Evolutionary conservation across 2,113 vertebrate species (phyloP).

Genomic region (Cepphus grylle): DNA sequence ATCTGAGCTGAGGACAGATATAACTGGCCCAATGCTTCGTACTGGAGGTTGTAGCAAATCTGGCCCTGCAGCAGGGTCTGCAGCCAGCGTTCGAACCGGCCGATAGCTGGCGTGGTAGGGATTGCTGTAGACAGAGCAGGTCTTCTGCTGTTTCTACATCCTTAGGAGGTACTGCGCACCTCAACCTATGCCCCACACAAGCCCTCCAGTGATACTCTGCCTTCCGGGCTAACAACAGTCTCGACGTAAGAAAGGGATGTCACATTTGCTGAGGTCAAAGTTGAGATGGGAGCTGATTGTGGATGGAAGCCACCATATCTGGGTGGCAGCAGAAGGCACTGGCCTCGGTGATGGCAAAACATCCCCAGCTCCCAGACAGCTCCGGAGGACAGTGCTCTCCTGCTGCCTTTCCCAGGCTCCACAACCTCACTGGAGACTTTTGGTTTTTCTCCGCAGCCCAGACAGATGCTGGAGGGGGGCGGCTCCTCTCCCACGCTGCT

Average conservation of each 20-base stretch:
- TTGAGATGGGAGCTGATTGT: not conserved
- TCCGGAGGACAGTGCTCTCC: not conserved
- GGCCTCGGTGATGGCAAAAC: not conserved
- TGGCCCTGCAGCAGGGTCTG: not conserved
- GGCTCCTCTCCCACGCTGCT: not conserved
- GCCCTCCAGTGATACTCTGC: not conserved
- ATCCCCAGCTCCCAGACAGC: not conserved
- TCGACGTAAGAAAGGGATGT: not conserved
- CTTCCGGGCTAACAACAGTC: not conserved
- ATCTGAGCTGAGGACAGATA: not conserved
- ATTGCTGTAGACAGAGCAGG: not conserved
- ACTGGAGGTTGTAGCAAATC: not conserved
- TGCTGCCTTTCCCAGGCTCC: not conserved
- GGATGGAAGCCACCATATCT: not conserved
- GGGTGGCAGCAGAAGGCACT: not conserved
- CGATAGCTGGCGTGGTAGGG: not conserved
- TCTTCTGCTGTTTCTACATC: not conserved
- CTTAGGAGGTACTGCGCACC: not conserved
- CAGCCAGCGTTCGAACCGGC: not conserved
- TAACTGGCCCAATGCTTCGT: not conserved
- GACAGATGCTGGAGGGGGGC: not conserved
- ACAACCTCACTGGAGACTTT: not conserved
- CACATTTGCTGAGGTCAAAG: not conserved
- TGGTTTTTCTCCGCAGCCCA: not conserved
- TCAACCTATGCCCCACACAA: accelerated